Base-by-base conservation (phyloP, 2,113 vertebrate species). In the Addax nasomaculatus region DNA sequence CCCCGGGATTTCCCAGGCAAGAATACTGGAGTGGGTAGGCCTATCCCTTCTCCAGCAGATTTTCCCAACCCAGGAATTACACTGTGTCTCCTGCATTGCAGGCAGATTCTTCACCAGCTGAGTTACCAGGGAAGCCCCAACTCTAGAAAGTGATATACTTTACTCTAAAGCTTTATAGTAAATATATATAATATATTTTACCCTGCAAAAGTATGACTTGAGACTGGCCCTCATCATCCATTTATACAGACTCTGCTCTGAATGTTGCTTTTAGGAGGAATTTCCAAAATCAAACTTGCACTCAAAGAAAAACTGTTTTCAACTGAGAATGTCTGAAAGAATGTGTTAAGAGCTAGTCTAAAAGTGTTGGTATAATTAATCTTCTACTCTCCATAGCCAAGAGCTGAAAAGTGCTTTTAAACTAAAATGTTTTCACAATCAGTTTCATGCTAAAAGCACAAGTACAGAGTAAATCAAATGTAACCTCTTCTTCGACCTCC, bases 281-380 rank as follows among this genome's bases (percentile, higher is more conserved):
- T 93, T 93, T 89, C 30, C 23, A 90, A 89, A 93, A 85, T 80
- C 88, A 96, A 85, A 93, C 15, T 62, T 70, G 76, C 16, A 76
- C 53, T 85, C 67, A 43, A 25, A 79, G 58, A 51, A 85, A 27
- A 30, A 78, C 84, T 83, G 85, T 25, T n/a, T 67, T 49, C 43
- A 85, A 90, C 47, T 58, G n/a, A 93, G 55, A 85, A 57, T 62
- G 93, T 91, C 1, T 96, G 55, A 55, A 86, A 96, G 73, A 91
- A 89, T 83, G 76, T 85, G 86, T 55, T 86, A 85, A 67, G 90
- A 86, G 64, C 57, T 67, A 39, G 36, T 94, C 29, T 30, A n/a
- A 57, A 84, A 94, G 45, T 43, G 19, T 16, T 85, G 80, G 73
- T 64, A 45, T 58, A 85, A 92, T 85, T 89, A 51, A 93, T 36